Percentiles rank a stretch among this genome's conserved stretches.
phyloP scores from a whole-genome alignment of 92 coral and sea anemone species.

The Zoanthus sansibaricus region DNA sequence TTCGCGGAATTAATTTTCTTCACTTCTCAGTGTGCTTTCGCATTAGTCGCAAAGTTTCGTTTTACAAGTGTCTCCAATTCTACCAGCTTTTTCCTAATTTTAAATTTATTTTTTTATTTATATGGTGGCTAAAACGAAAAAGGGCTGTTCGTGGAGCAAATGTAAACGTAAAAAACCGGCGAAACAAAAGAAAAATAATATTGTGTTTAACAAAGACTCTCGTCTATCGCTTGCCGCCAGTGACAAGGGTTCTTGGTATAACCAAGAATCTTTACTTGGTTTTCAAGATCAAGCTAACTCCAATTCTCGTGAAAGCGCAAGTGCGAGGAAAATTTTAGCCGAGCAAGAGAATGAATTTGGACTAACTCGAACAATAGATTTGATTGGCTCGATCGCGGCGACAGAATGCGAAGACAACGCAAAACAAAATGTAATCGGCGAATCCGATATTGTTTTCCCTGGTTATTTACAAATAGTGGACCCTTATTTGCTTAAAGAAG shows the following conservation, averaged over 20 bases:
- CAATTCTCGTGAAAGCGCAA: too few species aligned
- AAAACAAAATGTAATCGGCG: too few species aligned
- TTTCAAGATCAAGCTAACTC: too few species aligned
- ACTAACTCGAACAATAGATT: too few species aligned
- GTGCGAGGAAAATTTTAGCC: too few species aligned
- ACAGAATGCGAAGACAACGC: too few species aligned
- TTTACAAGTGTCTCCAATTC: neutral
- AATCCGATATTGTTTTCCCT: neutral
- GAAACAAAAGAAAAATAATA: constrained; percentile 3
- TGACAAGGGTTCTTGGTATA: constrained; percentile 24
- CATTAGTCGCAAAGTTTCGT: neutral
- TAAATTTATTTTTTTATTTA: neutral
- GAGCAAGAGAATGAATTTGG: too few species aligned
- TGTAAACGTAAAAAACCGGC: constrained; percentile 11
- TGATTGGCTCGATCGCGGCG: too few species aligned
- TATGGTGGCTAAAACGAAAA: constrained; percentile 9
- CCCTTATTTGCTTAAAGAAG: neutral
- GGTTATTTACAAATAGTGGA: neutral
- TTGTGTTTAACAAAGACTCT: neutral
- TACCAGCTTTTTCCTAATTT: neutral
- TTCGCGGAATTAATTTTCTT: constrained; percentile 17
- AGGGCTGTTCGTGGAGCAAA: constrained; percentile 18
- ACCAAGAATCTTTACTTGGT: neutral
- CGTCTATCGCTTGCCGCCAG: constrained; percentile 10
- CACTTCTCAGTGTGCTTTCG: neutral